phyloP scores from a whole-genome alignment of 2,113 vertebrate species.

The Scomber japonicus region DNA sequence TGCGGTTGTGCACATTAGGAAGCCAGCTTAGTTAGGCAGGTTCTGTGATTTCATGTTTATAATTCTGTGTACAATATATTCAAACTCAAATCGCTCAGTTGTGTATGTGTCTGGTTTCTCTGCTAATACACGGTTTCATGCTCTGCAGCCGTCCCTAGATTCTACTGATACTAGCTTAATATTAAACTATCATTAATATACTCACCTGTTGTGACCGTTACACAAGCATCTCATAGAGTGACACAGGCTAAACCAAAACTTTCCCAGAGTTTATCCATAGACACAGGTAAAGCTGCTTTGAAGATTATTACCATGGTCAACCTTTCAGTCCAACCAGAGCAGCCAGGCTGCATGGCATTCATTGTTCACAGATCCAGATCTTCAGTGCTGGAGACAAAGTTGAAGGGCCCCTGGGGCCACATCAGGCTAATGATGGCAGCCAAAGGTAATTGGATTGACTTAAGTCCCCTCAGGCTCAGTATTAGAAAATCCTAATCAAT shows the following conservation, averaged over 20 bases:
- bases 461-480: conserved; percentile 68
- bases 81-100: too few relatives aligned
- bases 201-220: too few relatives aligned
- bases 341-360: conserved; percentile 39
- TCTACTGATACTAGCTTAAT: too few relatives aligned
- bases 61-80: too few relatives aligned
- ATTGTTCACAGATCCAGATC: conserved; percentile 62
- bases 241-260: neutral
- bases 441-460: conserved; percentile 82
- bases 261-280: neutral
- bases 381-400: conserved; percentile 63
- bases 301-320: conserved; percentile 22
- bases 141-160: too few relatives aligned
- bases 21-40: too few relatives aligned
- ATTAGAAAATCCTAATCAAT: conserved; percentile 84
- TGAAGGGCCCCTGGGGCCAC: conserved; percentile 59
- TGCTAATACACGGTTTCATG: too few relatives aligned
- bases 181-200: too few relatives aligned
- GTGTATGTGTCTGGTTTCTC: too few relatives aligned
- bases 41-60: too few relatives aligned
- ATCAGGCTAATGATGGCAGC: conserved; percentile 74
- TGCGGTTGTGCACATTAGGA: too few relatives aligned
- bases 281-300: conserved; percentile 33
- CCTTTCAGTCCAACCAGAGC: conserved; percentile 39
- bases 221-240: neutral